phyloP scores from a whole-genome alignment of 1,140 invertebrate genomes.

The Caenorhabditis briggsae region DNA sequence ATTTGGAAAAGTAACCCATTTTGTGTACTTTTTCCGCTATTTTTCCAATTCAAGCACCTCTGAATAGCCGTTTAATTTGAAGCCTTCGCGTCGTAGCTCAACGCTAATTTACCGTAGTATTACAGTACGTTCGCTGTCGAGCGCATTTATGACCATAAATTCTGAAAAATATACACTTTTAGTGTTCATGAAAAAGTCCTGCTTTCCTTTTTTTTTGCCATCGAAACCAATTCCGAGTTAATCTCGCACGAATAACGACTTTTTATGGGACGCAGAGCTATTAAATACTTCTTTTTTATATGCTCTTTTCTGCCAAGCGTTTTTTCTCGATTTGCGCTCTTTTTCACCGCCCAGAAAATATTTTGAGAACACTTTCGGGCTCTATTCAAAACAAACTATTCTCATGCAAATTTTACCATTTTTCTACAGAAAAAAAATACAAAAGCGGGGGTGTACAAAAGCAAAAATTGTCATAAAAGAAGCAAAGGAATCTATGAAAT shows the following conservation, averaged over 20 bases:
- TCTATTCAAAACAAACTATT: not conserved
- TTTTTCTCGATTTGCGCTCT: too few relatives aligned
- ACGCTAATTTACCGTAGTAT: too few relatives aligned
- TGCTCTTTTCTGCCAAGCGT: not conserved
- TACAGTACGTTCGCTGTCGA: too few relatives aligned
- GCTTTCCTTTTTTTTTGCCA: too few relatives aligned
- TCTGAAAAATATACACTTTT: too few relatives aligned
- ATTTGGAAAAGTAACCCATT: too few relatives aligned
- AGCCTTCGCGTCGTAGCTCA: too few relatives aligned
- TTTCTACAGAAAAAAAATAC: not conserved
- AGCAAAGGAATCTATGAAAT: not conserved
- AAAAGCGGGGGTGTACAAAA: not conserved
- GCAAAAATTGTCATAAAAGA: not conserved
- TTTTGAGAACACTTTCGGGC: not conserved
- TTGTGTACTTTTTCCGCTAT: too few relatives aligned
- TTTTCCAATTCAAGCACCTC: too few relatives aligned
- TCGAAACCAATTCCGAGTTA: not conserved
- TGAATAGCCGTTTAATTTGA: too few relatives aligned
- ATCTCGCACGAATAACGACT: conserved; percentile 19
- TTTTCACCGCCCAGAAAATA: not conserved
- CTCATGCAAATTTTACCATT: conserved; percentile 15
- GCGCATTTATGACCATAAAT: too few relatives aligned
- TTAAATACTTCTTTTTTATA: not conserved
- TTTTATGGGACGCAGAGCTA: not conserved
- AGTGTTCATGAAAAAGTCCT: too few relatives aligned